Evolutionary conservation across 2,797 vertebrate genomes (phyloP).

Genomic region (Argya squamiceps): DNA sequence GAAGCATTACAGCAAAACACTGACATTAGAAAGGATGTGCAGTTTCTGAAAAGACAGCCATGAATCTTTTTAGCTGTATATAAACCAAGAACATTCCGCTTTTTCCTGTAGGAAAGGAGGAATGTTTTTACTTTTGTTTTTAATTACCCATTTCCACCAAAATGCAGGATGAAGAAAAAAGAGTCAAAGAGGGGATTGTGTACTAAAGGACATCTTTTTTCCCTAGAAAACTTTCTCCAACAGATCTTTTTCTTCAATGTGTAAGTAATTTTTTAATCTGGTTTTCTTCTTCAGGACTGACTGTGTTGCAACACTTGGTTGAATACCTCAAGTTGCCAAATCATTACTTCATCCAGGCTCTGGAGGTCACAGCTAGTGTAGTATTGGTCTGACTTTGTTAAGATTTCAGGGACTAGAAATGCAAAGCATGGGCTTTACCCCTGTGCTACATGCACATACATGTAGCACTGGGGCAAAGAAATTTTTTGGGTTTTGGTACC

Average conservation of each 20-base stretch:
- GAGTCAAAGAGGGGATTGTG: neutral
- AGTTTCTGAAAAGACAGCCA: neutral
- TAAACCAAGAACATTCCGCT: neutral
- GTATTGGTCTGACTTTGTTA: conserved; percentile 14
- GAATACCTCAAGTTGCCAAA: neutral
- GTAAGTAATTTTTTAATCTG: neutral
- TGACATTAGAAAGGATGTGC: neutral
- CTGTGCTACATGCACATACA: neutral
- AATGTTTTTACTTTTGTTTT: neutral
- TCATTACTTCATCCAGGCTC: neutral
- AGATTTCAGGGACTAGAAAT: conserved; percentile 26
- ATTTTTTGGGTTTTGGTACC: neutral
- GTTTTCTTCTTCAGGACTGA: neutral
- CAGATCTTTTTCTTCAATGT: neutral
- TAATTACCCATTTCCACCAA: neutral
- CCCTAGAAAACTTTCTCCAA: neutral
- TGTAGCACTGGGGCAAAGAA: too few species aligned
- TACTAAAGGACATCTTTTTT: neutral
- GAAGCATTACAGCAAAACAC: neutral
- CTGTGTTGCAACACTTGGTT: neutral
- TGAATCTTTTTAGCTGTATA: neutral
- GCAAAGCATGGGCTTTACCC: neutral
- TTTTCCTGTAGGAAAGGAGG: neutral
- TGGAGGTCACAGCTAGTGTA: neutral
- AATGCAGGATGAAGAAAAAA: neutral